These are phyloP conservation scores for Reticulitermes speratus DNA, from an alignment of 1,140 invertebrate genomes.

Conservation along the genomic window DNA sequence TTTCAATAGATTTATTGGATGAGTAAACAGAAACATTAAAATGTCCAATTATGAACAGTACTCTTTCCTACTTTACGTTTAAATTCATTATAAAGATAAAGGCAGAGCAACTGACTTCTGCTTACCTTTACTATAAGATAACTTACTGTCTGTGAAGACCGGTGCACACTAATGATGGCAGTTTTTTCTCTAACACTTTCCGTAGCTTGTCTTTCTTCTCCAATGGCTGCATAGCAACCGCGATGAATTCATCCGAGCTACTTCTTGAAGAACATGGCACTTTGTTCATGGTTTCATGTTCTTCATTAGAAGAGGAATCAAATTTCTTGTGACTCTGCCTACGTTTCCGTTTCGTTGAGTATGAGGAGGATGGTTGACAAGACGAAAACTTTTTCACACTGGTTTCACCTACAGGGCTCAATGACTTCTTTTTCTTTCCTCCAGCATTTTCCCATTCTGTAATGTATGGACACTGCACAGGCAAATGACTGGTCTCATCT, in stretches of 20 bases:
- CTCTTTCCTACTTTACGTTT: too few species aligned
- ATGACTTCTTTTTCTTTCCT: not conserved
- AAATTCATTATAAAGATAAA: too few species aligned
- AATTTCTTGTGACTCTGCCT: not conserved
- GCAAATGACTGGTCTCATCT: not conserved
- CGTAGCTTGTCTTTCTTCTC: not conserved
- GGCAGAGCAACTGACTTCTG: too few species aligned
- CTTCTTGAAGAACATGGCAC: not conserved
- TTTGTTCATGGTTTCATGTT: not conserved
- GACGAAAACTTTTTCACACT: not conserved
- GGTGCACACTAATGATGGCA: constrained; percentile 39
- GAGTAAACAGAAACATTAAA: too few species aligned
- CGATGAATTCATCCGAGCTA: not conserved
- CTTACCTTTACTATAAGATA: too few species aligned
- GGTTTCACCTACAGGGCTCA: not conserved
- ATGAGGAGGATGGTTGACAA: not conserved
- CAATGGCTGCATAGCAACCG: not conserved
- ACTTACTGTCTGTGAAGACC: constrained; percentile 40
- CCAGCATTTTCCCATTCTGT: not conserved
- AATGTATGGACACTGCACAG: not conserved
- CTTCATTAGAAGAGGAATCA: not conserved
- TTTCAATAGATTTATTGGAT: too few species aligned
- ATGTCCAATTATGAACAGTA: too few species aligned
- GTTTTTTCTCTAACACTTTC: not conserved
- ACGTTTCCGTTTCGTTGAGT: not conserved